Base-by-base conservation (phyloP, 2,113 vertebrate species). In the Xiphorhynchus elegans region DNA sequence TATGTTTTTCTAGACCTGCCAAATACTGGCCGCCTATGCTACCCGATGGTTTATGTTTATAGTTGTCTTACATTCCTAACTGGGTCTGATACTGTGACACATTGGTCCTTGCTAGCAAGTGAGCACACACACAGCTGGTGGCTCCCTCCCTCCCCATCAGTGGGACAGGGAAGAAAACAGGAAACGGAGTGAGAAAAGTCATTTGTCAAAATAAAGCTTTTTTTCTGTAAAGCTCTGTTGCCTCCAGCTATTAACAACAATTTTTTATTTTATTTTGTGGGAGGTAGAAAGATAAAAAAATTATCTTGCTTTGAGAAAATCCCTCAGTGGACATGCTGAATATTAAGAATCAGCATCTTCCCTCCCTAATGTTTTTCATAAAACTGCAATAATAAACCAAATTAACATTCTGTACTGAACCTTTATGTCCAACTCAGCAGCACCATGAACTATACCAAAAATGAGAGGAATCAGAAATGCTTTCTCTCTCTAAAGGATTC, bases 41-140 rank as follows among this genome's bases (percentile, higher is more conserved):
- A 12, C 10, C 31, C 1, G 1, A 52, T 0, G 0, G 10, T 18
- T 46, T 52, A 4, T 47, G 37, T 56, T 88, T 56, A 31, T 3
- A 47, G 49, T 20, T 85, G 20, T 17, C 40, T 63, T 66, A 53
- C 28, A 62, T 29, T 17, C 59, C 37, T 47, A 49, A 23, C 21
- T 40, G 59, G 8, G 24, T 64, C 49, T 4, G 3, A 84, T 53
- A 46, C 31, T 49, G 24, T 0, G 3, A 47, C 77, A 64, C 60
- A 29, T 24, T 39, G 28, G 47, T 47, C 42, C 28, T 69, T 60
- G 64, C n/a, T 58, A 69, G 20, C 68, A 76, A 39, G 59, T 19
- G 69, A 87, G 46, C 11, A 35, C 35, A 15, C 62, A 72, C 12
- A 31, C 7, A 80, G 25, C 52, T 84, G 13, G 15, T 37, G 26